phyloP scores from a whole-genome alignment of 2,797 vertebrate species.

The Cirrhinus molitorella region DNA sequence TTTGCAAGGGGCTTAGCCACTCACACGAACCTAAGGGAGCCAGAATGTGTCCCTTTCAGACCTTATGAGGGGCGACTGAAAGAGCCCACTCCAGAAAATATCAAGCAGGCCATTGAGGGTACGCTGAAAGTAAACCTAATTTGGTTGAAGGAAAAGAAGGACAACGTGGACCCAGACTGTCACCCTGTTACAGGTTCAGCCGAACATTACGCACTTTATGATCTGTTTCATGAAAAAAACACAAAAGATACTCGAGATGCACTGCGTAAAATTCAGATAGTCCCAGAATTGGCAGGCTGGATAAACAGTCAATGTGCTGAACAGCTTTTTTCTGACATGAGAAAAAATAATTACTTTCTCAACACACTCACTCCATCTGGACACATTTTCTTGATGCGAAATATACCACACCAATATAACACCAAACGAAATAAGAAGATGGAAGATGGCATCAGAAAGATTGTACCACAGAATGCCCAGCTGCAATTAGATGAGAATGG shows the following conservation, averaged over 20 bases:
- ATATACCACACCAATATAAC: conserved; percentile 4
- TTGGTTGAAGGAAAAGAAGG: conserved; percentile 11
- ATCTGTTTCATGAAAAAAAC: no score
- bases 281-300: conserved; percentile 17
- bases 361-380: conserved; percentile 11
- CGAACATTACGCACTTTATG: background rate
- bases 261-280: background rate
- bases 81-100: conserved; percentile 15
- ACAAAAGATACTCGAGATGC: conserved; percentile 12
- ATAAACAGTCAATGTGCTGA: conserved; percentile 7
- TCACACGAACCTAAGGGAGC: no score
- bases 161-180: background rate
- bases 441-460: conserved; percentile 1
- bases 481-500: background rate
- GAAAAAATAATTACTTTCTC: conserved; percentile 8
- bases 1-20: no score
- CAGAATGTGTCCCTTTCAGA: background rate
- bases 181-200: conserved; percentile 12
- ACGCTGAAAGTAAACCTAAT: background rate
- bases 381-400: background rate
- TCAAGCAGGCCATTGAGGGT: background rate
- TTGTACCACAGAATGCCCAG: conserved; percentile 3
- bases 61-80: background rate
- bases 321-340: conserved; percentile 15
- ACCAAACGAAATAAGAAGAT: background rate